Evolutionary conservation across 35 echinoderm and acorn worm species (phyloP), one percentile per base, ranked within the genome.

Genomic region (Amphiura filiformis): DNA sequence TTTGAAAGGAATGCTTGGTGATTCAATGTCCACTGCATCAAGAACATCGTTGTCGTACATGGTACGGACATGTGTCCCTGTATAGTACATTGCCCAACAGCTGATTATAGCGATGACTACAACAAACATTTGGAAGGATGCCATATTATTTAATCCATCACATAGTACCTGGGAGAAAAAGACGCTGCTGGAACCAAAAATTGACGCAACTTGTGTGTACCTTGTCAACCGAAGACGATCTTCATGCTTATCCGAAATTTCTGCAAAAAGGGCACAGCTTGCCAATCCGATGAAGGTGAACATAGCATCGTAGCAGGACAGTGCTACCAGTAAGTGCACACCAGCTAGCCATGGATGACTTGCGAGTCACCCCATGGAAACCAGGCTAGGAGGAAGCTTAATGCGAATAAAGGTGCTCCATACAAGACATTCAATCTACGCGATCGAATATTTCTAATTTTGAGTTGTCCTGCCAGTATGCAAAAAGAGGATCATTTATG

Each of bases 261-360:
- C 95, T 2, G 95, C 92, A 65, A 85, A 97, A 31, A 94, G 76
- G 1, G 95, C 92, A 80, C 95, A 94, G 38, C 89, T 81, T 15
- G 95, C 85, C 0, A 97, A 85, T 20, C 94, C 84, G 22, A 97
- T 92, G 76, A 97, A 94, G 0, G 95, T 97, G 42, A 87, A 97
- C 11, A 97, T 39, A 0, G 95, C 89, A 89, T 97, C 95, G 78
- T 97, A 97, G 41, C 86, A 94, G 70, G 88, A 97, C 0, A 97
- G 57, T 31, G 92, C 56, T 7, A 97, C 89, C 40, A 83, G 84
- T 34, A 97, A 56, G 75, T 97, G 95, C 0, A 97, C n/a, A 0
- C 95, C 95, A 40, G 65, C 56, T 32, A 94, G 12, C 95, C 95
- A 97, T 23, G 87, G 75, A 82, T 91, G 36, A 36, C 32, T 87